phyloP scores from a whole-genome alignment of 2,888 invertebrate species.

The Acanthosepion lycidas region DNA sequence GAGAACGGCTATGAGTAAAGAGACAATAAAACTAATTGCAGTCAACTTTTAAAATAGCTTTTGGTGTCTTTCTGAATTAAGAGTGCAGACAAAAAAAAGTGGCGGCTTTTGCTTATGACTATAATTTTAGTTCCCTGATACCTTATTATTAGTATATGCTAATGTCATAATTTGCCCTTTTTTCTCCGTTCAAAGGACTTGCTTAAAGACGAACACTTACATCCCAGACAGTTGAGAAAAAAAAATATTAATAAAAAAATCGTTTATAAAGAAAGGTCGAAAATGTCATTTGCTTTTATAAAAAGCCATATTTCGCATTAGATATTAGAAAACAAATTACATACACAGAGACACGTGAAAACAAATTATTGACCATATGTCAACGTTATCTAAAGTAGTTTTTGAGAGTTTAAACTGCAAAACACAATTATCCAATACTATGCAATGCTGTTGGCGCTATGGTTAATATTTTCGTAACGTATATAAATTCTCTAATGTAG shows the following conservation, averaged over 20 bases:
- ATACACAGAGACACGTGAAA: too few relatives aligned
- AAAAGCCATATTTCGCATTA: too few relatives aligned
- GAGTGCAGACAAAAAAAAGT: background rate
- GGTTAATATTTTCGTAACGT: too few relatives aligned
- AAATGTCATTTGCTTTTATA: too few relatives aligned
- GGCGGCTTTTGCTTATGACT: background rate
- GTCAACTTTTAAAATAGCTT: background rate
- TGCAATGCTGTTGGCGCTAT: too few relatives aligned
- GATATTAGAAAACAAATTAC: too few relatives aligned
- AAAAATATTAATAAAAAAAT: background rate
- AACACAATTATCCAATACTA: too few relatives aligned
- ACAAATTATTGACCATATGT: too few relatives aligned
- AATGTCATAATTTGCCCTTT: background rate
- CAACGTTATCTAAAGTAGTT: too few relatives aligned
- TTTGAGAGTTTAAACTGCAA: too few relatives aligned
- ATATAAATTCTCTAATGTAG: too few relatives aligned
- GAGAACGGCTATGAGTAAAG: background rate
- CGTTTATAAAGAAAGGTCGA: too few relatives aligned
- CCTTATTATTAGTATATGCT: background rate
- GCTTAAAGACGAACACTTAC: background rate
- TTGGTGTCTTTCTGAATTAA: background rate
- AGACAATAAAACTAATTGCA: background rate
- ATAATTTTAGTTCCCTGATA: background rate
- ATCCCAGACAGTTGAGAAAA: background rate
- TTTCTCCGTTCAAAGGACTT: background rate